Evolutionary conservation across 2,888 invertebrate species (phyloP), one percentile per base, ranked within the genome.

Genomic region (Eristalinus aeneus): DNA sequence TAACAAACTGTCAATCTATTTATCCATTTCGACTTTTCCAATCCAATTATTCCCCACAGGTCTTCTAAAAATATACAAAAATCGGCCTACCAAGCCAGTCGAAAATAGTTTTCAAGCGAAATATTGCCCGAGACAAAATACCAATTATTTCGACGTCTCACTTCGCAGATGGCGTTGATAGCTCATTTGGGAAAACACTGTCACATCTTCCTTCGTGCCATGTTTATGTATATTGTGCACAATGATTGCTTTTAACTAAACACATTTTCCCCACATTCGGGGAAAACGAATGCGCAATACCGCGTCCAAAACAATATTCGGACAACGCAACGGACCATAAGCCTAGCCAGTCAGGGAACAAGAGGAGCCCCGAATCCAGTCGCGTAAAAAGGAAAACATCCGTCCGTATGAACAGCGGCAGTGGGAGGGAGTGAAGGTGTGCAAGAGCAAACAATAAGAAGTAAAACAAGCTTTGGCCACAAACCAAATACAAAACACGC

Each of bases 371-470:
- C 67, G 60, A 79, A 72, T 73, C 67, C 53, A 27, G 60, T 61
- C 23, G 60, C 56, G 60, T 54, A 63, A 63, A 80, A 16, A 46
- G 68, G 65, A 58, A 72, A 85, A 74, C 27, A 63, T 67, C 5
- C 5, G 27, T 27, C 27, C 27, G 71, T 67, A 46, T 12, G 56
- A 56, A 39, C 67, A 20, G 9, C 36, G 2, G 46, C 27, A 27
- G 22, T 16, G 39, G 68, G 16, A 58, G 76, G 81, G 72, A 64
- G 67, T 56, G 27, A 36, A 69, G 73, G 64, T 68, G 60, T 71
- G 53, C 64, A 75, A 75, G 71, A 84, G 12, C 53, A 67, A 85
- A 68, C 84, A 85, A 80, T 85, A 67, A 76, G 80, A 85, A 80
- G 75, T 72, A 80, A 85, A 80, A 84, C 80, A 78, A 83, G 78